Conservation (phyloP, 2,797 vertebrate species). For the Dicrostonyx torquatus region DNA sequence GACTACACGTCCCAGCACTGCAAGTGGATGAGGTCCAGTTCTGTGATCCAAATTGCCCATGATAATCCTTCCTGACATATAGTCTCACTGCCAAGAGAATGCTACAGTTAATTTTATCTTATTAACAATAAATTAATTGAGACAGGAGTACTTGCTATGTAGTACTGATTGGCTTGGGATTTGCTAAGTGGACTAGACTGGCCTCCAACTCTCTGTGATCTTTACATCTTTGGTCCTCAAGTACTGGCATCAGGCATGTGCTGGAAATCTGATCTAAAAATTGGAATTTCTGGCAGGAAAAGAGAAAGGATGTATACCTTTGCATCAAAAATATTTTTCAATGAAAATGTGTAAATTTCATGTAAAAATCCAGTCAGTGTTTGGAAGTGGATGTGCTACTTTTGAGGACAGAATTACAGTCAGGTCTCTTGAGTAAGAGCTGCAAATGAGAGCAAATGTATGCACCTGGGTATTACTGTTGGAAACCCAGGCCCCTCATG, state of each 20-base stretch:
- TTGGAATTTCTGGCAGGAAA: not conserved
- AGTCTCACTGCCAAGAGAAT: not conserved
- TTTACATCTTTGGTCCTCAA: not conserved
- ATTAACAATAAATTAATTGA: not conserved
- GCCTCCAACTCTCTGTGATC: not conserved
- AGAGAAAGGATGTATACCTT: not conserved
- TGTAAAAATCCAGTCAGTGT: not conserved
- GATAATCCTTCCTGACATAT: not conserved
- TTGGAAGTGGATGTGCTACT: not conserved
- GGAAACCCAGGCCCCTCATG: rapidly evolving
- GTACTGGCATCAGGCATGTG: not conserved
- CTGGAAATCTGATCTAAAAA: not conserved
- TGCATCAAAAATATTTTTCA: not conserved
- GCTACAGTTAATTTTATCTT: not conserved
- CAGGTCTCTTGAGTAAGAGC: not conserved
- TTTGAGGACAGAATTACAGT: slow-evolving; percentile 7
- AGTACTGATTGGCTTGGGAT: not conserved
- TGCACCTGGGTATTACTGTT: not conserved
- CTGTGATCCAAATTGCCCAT: not conserved
- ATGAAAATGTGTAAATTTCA: not conserved
- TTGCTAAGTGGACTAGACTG: not conserved
- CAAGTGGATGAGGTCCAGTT: not conserved
- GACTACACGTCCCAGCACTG: not conserved
- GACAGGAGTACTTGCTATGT: not conserved
- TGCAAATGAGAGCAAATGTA: not conserved